Percentiles rank a stretch among this genome's conserved stretches.
Conservation (phyloP, 2,797 vertebrate genomes). For the Anolis apletophallus region DNA sequence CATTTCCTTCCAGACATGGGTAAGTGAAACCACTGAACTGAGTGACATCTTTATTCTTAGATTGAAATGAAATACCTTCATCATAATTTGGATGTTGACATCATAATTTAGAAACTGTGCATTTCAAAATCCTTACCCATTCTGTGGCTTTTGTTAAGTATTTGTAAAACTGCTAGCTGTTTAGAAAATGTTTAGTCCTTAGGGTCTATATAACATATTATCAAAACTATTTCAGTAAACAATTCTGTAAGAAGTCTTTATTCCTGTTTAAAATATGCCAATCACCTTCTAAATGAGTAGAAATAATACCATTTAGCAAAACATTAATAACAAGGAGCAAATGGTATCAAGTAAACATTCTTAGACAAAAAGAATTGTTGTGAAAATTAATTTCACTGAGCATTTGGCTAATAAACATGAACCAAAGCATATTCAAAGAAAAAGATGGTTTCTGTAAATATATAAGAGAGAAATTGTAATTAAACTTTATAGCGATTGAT, state of each 20-base stretch:
- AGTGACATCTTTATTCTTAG: not conserved
- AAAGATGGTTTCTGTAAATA: not conserved
- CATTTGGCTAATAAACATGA: conserved; percentile 8
- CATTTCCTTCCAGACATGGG: too few relatives aligned
- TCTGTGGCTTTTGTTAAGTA: conserved; percentile 29
- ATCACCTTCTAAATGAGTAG: conserved; percentile 36
- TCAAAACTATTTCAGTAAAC: conserved; percentile 25
- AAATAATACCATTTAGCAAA: conserved; percentile 42
- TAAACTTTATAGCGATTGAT: not conserved
- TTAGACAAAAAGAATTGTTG: not conserved
- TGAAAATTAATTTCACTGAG: not conserved
- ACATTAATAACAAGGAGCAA: conserved; percentile 26
- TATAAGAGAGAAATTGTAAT: not conserved
- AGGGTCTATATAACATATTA: conserved; percentile 47
- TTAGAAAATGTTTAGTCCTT: conserved; percentile 54
- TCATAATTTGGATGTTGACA: not conserved
- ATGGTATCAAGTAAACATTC: conserved; percentile 1
- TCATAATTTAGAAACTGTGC: not conserved
- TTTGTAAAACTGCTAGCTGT: conserved; percentile 53
- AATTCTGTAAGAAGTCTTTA: conserved; percentile 33
- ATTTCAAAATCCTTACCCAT: too few relatives aligned
- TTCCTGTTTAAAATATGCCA: conserved; percentile 32
- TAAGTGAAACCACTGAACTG: not conserved
- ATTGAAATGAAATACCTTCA: not conserved
- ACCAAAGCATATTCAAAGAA: not conserved